A percentile compares a stretch with the other conserved stretches of the same genome.
Conservation (phyloP, 2,888 invertebrate species). For the Dryobota labecula region DNA sequence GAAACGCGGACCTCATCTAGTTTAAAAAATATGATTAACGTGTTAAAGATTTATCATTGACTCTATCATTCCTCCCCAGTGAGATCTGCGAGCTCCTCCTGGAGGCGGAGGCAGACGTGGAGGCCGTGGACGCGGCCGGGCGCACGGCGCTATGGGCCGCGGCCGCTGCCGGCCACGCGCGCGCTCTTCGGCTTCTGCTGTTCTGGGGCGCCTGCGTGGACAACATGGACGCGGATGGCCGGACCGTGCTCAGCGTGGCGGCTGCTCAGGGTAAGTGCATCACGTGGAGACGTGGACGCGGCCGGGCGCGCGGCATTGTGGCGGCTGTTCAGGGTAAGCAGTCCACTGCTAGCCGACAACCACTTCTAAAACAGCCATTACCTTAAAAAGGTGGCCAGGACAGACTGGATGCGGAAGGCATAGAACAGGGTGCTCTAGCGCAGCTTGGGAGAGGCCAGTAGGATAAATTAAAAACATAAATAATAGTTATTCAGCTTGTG, state of each 20-base stretch:
- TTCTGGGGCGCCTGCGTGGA: constrained; percentile 99
- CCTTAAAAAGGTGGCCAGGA: background rate
- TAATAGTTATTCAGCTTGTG: background rate
- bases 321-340: too few species aligned
- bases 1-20: too few species aligned
- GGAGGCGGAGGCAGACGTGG: constrained; percentile 98
- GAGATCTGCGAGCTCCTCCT: constrained; percentile 97
- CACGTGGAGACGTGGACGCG: too few species aligned
- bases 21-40: too few species aligned
- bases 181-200: constrained; percentile 95
- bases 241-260: constrained; percentile 96
- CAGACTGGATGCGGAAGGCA: background rate
- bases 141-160: constrained; percentile 97
- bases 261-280: constrained; percentile 93
- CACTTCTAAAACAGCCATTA: background rate
- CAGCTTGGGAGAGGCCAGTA: background rate
- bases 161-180: constrained; percentile 97
- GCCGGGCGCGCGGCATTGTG: too few species aligned
- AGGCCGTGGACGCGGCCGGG: constrained; percentile 95
- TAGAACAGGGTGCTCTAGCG: background rate
- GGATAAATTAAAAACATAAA: background rate
- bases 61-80: constrained; percentile 86
- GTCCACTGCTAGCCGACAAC: background rate
- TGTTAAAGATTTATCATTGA: too few species aligned
- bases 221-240: constrained; percentile 97